Evolutionary conservation across 2,888 invertebrate species (phyloP).

Genomic region (Drosophila robusta): DNA sequence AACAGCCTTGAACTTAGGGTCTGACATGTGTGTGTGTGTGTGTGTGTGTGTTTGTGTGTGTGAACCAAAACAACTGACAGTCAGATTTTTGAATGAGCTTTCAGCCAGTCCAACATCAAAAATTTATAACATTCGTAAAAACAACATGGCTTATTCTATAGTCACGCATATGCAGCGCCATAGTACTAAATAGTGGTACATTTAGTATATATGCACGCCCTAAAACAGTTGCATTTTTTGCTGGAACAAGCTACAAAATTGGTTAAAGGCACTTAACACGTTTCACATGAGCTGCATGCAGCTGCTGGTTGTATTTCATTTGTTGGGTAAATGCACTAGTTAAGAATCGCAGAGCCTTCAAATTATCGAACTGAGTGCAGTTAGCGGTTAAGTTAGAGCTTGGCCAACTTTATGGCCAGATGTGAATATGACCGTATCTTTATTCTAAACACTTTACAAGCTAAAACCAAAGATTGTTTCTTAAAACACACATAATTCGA

Average conservation of each 20-base stretch:
- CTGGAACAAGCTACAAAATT: not conserved
- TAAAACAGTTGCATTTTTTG: not conserved
- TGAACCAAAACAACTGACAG: slow-evolving; percentile 73
- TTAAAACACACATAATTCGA: slow-evolving; percentile 22
- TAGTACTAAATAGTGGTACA: slow-evolving; percentile 8
- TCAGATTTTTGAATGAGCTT: slow-evolving; percentile 23
- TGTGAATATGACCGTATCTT: not conserved
- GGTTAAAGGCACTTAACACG: slow-evolving; percentile 14
- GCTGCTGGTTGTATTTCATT: slow-evolving; percentile 2
- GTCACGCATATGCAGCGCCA: slow-evolving; percentile 69
- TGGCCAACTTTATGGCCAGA: not conserved
- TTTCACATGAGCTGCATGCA: slow-evolving; percentile 1
- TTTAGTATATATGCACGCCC: slow-evolving; percentile 10
- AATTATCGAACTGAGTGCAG: slow-evolving; percentile 64
- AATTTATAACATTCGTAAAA: slow-evolving; percentile 60
- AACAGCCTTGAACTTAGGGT: slow-evolving; percentile 57
- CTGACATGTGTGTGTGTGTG: slow-evolving; percentile 40
- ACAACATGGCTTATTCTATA: slow-evolving; percentile 10
- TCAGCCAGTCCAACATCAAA: slow-evolving; percentile 57
- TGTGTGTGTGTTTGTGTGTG: slow-evolving; percentile 37
- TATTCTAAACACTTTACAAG: not conserved
- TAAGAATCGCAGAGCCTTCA: slow-evolving; percentile 59
- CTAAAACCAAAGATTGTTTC: too few relatives aligned
- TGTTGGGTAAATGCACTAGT: slow-evolving; percentile 34
- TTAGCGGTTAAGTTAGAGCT: slow-evolving; percentile 9